Evolutionary conservation across 1,140 invertebrate species (phyloP).

Genomic region (Fopius arisanus): DNA sequence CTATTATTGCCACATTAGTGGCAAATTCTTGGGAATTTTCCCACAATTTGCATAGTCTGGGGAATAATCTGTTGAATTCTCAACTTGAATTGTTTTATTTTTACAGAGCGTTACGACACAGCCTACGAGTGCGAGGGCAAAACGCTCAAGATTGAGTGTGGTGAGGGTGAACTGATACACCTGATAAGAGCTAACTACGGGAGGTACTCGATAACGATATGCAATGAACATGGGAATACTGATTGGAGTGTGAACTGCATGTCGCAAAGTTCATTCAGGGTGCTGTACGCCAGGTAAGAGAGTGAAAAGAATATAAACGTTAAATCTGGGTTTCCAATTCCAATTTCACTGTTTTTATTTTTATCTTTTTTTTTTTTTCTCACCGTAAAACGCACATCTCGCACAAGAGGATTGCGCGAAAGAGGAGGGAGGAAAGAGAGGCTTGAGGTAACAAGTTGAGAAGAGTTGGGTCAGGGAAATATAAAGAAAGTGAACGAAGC

Average conservation of each 20-base stretch:
- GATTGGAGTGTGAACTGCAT: slow-evolving; percentile 97
- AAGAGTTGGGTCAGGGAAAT: slow-evolving; percentile 27
- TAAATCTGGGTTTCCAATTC: background rate
- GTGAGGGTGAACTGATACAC: slow-evolving; percentile 86
- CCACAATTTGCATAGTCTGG: slow-evolving; percentile 15
- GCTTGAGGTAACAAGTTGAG: background rate
- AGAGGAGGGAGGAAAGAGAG: slow-evolving; percentile 2
- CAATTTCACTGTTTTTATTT: background rate
- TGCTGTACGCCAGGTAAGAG: slow-evolving; percentile 80
- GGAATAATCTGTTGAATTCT: background rate
- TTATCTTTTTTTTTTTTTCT: slow-evolving; percentile 17
- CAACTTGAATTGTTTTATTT: slow-evolving; percentile 35
- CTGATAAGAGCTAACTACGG: slow-evolving; percentile 95
- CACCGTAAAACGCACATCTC: slow-evolving; percentile 13
- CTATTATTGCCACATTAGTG: slow-evolving; percentile 35
- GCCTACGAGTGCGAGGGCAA: slow-evolving; percentile 94
- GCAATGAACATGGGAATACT: slow-evolving; percentile 95
- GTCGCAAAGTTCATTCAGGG: slow-evolving; percentile 82
- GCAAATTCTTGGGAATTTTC: slow-evolving; percentile 22
- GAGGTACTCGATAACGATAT: slow-evolving; percentile 93
- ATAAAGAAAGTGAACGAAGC: slow-evolving; percentile 39
- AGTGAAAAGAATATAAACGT: background rate
- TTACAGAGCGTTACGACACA: slow-evolving; percentile 83
- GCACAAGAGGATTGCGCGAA: background rate
- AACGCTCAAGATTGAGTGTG: slow-evolving; percentile 86